These are phyloP conservation scores for Dasyprocta punctata DNA, from an alignment of 2,113 vertebrate genomes.

Conservation along the genomic window DNA sequence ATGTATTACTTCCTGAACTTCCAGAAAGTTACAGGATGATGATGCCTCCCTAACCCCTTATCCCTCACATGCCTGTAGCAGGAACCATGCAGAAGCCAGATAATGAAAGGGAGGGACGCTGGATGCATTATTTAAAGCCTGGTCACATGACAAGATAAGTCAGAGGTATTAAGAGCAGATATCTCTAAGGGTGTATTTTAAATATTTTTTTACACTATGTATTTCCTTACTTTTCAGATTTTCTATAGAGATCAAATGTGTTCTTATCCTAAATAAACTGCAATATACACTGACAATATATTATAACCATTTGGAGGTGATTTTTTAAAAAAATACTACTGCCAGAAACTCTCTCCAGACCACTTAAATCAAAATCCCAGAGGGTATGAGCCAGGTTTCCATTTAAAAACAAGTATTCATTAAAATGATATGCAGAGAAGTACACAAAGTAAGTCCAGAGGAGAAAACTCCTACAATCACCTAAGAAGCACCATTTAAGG, in stretches of 20 bases:
- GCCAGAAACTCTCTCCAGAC: background rate
- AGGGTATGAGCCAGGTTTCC: background rate
- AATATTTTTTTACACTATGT: background rate
- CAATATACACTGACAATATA: background rate
- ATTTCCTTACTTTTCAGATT: constrained; percentile 6
- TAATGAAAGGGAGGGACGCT: background rate
- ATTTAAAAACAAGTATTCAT: constrained; percentile 2
- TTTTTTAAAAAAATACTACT: background rate
- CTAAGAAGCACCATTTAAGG: background rate
- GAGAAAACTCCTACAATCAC: background rate
- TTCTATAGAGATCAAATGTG: background rate
- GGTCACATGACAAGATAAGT: background rate
- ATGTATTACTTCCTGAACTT: background rate
- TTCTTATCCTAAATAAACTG: background rate
- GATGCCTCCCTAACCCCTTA: background rate
- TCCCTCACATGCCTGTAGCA: background rate
- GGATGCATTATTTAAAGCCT: background rate
- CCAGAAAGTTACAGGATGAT: background rate
- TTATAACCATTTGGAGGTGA: background rate
- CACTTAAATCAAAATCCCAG: background rate
- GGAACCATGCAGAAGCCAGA: background rate
- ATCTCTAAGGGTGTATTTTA: background rate
- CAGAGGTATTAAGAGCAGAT: background rate
- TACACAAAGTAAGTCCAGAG: background rate
- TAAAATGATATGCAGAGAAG: constrained; percentile 6